Evolutionary conservation across 2,797 vertebrate species (phyloP).

Genomic region (Schizopygopsis pylzovi): DNA sequence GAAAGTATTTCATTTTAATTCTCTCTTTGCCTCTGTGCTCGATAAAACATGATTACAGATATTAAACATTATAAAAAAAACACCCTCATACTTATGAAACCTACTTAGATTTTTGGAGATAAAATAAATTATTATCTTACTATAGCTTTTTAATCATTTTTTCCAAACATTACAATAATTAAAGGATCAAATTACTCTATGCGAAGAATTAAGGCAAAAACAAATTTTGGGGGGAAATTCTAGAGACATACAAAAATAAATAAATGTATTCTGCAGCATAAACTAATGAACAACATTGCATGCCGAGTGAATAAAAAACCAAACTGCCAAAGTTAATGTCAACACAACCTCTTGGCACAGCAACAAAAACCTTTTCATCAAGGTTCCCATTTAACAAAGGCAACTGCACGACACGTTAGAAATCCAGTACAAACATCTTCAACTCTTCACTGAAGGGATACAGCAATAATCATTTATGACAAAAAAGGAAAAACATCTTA

Average conservation of each 20-base stretch:
- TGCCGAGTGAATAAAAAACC: slow-evolving; percentile 48
- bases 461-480: slow-evolving; percentile 40
- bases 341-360: slow-evolving; percentile 47
- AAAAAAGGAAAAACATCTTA: slow-evolving; percentile 43
- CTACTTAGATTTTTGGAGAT: neutral
- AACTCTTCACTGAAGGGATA: slow-evolving; percentile 49
- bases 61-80: no score
- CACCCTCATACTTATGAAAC: neutral
- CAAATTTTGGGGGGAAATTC: slow-evolving; percentile 16
- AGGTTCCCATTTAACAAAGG: slow-evolving; percentile 50
- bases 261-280: slow-evolving; percentile 54
- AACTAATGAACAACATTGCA: slow-evolving; percentile 52
- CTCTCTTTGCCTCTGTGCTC: neutral
- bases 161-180: slow-evolving; percentile 51
- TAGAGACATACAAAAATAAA: slow-evolving; percentile 58
- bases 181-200: slow-evolving; percentile 52
- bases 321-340: slow-evolving; percentile 9
- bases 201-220: slow-evolving; percentile 57
- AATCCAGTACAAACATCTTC: slow-evolving; percentile 49
- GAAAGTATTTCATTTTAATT: slow-evolving; percentile 5
- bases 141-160: slow-evolving; percentile 34
- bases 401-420: slow-evolving; percentile 52
- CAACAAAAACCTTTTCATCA: slow-evolving; percentile 53
- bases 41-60: neutral
- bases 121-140: neutral